Evolutionary conservation across 2,888 invertebrate genomes (phyloP), one percentile per base, ranked within the genome.

Genomic region (Sicus ferrugineus): DNA sequence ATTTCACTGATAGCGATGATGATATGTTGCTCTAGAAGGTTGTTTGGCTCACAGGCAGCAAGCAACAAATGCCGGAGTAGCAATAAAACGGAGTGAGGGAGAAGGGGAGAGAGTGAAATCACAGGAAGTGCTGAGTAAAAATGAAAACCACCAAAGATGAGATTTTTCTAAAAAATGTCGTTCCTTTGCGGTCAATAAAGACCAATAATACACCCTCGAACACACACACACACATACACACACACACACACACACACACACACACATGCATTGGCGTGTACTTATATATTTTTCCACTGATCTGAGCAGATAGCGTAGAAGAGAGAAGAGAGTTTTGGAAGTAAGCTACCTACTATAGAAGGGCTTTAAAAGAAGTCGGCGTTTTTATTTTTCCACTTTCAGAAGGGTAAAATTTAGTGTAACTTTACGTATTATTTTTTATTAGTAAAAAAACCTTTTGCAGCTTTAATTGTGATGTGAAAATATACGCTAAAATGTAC

Each of bases 1-100:
- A 82, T 68, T 81, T 84, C 42, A 81, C 80, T 6, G 82, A 82
- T 50, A 84, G 84, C 70, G 84, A 84, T 70, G 83, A 84, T 65
- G 84, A 84, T 63, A 83, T 84, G 81, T 73, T 84, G 68, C 80
- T 23, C 23, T 42, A 11, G 21, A 19, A 21, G 4, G 28, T 54
- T 23, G 9, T 28, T 28, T 54, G 9, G 23, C 21, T 11, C 52
- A 52, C n/a, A 52, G 21, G 4, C n/a, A 52, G 11, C 1, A n/a
- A 23, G 21, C 4, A 52, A 11, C 9, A 4, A 42, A 14, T 11
- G 42, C 3, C 3, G 16, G 3, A 54, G 26, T 14, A 54, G 54
- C 6, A 54, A 54, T 19, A 50, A 50, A 46, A n/a, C n/a, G 19
- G 9, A 46, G 46, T n/a, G 19, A 46, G 46, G n/a, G n/a, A n/a